Base-by-base conservation (phyloP, 2,888 invertebrate species). In the Theodoxus fluviatilis region DNA sequence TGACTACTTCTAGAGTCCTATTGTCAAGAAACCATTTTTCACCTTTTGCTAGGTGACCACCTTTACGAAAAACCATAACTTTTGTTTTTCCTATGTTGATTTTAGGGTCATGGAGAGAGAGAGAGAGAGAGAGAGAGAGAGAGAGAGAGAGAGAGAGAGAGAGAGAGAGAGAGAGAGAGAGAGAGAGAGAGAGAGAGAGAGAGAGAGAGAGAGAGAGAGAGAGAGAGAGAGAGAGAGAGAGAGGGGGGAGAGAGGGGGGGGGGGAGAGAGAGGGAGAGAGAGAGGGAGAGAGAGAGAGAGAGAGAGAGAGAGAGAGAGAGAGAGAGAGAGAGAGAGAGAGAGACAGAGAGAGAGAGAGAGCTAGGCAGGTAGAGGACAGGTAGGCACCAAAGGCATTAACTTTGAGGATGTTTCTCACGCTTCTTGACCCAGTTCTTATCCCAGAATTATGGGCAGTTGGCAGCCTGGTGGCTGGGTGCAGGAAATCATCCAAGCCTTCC, bases 241-340 rank as follows among this genome's bases (percentile, higher is more conserved):
- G 64, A n/a, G 38, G 25, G 63, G 63, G 40, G 63, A 61, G 61
- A 61, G 61, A 61, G 61, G n/a, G 63, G 25, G 63, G 25, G 63
- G 25, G 63, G 40, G 63, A 63, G 63, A 38, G 63, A 63, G 63
- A 38, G 63, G 25, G 63, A 3, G 63, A 63, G 63, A 63, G 63
- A 4, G 63, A 1, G 63, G 12, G 40, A n/a, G 63, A n/a, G 63
- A n/a, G 38, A 6, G 63, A 6, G 63, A n/a, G 1, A 4, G 63
- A n/a, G 63, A n/a, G 63, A 4, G 63, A 3, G 40, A 3, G 61
- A 59, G 57, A 59, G 28, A 31, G 31, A 31, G 31, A 59, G 6
- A 31, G 31, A 28, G 31, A 59, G 31, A 31, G 31, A 57, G 6
- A 6, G 57, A 57, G 57, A 57, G 57, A 57, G 57, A 57, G 57